A percentile compares a stretch with the other conserved stretches of the same genome.
phyloP scores from a whole-genome alignment of 2,113 vertebrate genomes.

The Podarcis cretensis region DNA sequence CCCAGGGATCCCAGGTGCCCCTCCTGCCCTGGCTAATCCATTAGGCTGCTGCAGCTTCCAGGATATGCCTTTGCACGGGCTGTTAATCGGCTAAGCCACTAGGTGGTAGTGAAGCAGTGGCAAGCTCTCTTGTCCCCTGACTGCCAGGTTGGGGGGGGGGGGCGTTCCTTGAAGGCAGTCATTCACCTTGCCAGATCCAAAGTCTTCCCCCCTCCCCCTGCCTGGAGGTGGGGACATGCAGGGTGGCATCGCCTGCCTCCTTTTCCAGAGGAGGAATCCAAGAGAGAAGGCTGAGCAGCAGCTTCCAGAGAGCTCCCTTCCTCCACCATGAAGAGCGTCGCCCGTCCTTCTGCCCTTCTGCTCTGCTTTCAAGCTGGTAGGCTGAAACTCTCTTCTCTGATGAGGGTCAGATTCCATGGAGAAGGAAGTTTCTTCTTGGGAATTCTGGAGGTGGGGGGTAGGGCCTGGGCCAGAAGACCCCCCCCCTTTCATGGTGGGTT shows the following conservation, averaged over 20 bases:
- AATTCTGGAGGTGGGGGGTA: not conserved
- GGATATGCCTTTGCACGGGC: not conserved
- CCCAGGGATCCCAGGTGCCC: no score
- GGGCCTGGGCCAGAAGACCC: no score
- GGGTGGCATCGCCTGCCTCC: not conserved
- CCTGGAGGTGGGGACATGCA: not conserved
- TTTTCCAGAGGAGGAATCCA: conserved; percentile 7
- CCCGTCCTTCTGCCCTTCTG: conserved; percentile 31
- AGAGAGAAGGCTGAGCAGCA: not conserved
- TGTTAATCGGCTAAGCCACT: not conserved
- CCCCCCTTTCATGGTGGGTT: not conserved
- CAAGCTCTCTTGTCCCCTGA: not conserved
- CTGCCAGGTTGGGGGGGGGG: not conserved
- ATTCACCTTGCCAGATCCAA: not conserved
- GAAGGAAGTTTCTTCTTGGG: not conserved
- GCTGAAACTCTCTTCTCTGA: not conserved
- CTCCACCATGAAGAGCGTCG: conserved; percentile 32
- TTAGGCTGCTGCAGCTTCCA: no score
- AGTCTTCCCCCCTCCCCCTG: not conserved
- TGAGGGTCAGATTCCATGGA: not conserved
- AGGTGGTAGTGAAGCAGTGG: conserved; percentile 40
- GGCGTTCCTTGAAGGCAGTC: not conserved
- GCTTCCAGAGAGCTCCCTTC: not conserved
- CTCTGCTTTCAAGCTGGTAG: conserved; percentile 56
- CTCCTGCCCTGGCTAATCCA: no score